Percentiles rank a stretch among this genome's conserved stretches.
Conservation (phyloP, 2,888 invertebrate species). For the Tetanocera ferruginea region DNA sequence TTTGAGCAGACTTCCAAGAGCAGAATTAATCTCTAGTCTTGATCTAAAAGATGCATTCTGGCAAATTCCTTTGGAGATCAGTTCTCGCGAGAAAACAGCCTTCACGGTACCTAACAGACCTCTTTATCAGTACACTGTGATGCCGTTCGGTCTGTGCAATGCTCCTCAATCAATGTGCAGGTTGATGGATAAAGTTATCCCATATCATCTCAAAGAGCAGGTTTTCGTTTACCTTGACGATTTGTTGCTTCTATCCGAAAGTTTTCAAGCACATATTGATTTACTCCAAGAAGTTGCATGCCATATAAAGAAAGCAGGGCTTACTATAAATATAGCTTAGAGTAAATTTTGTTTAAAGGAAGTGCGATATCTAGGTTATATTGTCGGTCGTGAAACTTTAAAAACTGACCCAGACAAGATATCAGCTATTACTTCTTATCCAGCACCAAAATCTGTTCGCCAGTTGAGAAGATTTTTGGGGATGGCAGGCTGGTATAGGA, state of each 20-base stretch:
- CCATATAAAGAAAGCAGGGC: conserved; percentile 5
- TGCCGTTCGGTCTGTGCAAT: conserved; percentile 33
- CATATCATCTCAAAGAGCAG: neutral
- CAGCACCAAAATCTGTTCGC: conserved; percentile 21
- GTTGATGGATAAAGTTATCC: conserved; percentile 29
- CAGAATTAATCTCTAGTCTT: conserved; percentile 12
- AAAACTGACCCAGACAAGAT: conserved; percentile 39
- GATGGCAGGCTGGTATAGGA: conserved; percentile 38
- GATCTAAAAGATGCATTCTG: conserved; percentile 6
- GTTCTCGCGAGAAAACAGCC: conserved; percentile 1
- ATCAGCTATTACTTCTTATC: conserved; percentile 29
- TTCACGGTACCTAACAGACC: conserved; percentile 17
- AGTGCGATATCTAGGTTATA: conserved; percentile 37
- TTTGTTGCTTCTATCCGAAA: conserved; percentile 35
- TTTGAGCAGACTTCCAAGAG: neutral
- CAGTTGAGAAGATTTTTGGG: conserved; percentile 39
- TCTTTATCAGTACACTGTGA: conserved; percentile 13
- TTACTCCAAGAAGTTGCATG: neutral
- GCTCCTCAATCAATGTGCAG: conserved; percentile 30
- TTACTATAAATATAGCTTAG: conserved; percentile 34
- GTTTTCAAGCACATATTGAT: conserved; percentile 26
- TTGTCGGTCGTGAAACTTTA: conserved; percentile 37
- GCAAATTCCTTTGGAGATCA: neutral
- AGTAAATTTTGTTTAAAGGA: conserved; percentile 39
- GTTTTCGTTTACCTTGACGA: conserved; percentile 37